A percentile compares a stretch with the other conserved stretches of the same genome.
Conservation (phyloP, 2,113 vertebrate species). For the Euleptes europaea region DNA sequence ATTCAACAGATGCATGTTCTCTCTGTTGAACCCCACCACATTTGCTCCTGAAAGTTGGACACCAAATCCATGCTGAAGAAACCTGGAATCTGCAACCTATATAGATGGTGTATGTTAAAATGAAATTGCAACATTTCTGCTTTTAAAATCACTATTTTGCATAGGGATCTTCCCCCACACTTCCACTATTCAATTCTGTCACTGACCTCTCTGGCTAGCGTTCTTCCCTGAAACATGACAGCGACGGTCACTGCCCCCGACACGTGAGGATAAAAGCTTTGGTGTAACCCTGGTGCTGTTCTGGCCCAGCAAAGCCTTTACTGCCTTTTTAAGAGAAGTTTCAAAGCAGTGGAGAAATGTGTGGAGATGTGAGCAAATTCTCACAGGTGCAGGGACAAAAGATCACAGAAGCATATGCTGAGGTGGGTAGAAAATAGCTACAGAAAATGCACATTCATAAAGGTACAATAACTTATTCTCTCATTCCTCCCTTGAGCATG, state of each 20-base stretch:
- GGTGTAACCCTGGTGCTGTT: background rate
- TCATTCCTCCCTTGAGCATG: background rate
- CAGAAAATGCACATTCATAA: background rate
- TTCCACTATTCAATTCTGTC: background rate
- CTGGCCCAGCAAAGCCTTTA: background rate
- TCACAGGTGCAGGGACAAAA: slow-evolving; percentile 6
- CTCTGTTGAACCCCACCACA: too few species aligned
- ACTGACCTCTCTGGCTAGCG: background rate
- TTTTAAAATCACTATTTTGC: background rate
- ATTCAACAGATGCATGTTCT: background rate
- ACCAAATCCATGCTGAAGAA: background rate
- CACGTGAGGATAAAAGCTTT: background rate
- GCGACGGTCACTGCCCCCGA: background rate
- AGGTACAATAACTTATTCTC: background rate
- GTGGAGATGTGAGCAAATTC: background rate
- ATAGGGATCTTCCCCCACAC: background rate
- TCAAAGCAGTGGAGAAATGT: background rate
- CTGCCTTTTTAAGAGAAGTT: background rate
- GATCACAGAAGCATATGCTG: background rate
- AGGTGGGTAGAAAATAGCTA: background rate
- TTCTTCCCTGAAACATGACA: background rate
- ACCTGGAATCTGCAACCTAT: background rate
- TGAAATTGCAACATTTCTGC: background rate
- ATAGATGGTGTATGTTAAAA: background rate
- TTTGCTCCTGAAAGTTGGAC: background rate